Percentiles rank a stretch among this genome's conserved stretches.
These are phyloP conservation scores for Orussus abietinus DNA, from an alignment of 1,140 invertebrate genomes.

Conservation along the genomic window DNA sequence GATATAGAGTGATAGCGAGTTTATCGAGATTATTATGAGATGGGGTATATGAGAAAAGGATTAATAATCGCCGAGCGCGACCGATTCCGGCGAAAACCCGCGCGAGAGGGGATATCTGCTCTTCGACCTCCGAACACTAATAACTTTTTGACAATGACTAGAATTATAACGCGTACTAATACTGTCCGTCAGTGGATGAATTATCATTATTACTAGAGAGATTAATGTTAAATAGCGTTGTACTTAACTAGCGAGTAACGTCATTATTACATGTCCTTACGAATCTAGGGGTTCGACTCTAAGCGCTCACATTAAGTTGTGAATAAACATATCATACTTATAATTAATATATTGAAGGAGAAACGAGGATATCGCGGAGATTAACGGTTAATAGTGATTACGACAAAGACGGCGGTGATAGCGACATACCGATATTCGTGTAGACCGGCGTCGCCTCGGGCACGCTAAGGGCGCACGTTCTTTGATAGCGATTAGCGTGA, in stretches of 20 bases:
- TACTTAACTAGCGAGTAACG: constrained; percentile 35
- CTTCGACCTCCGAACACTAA: constrained; percentile 19
- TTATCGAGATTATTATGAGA: neutral
- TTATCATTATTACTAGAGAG: constrained; percentile 19
- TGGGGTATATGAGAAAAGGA: too few relatives aligned
- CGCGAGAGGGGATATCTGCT: constrained; percentile 19
- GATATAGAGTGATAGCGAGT: too few relatives aligned
- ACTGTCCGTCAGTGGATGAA: constrained; percentile 17
- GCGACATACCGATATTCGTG: too few relatives aligned
- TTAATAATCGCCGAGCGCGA: too few relatives aligned
- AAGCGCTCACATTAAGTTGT: constrained; percentile 55
- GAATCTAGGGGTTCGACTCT: constrained; percentile 31
- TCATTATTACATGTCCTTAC: constrained; percentile 29
- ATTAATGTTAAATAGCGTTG: constrained; percentile 27
- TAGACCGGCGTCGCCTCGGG: too few relatives aligned
- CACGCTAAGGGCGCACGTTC: too few relatives aligned
- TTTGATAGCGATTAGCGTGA: too few relatives aligned
- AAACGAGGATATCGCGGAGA: constrained; percentile 41
- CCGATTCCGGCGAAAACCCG: constrained; percentile 11
- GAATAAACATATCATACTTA: constrained; percentile 55
- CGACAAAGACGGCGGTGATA: too few relatives aligned
- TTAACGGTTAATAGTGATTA: too few relatives aligned
- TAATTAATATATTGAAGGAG: constrained; percentile 49
- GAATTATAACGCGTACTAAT: constrained; percentile 34
- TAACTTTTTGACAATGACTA: constrained; percentile 45